Percentiles rank a stretch among this genome's conserved stretches.
phyloP scores from a whole-genome alignment of 53 echinoderm and acorn worm genomes.

The Arbacia lixula region DNA sequence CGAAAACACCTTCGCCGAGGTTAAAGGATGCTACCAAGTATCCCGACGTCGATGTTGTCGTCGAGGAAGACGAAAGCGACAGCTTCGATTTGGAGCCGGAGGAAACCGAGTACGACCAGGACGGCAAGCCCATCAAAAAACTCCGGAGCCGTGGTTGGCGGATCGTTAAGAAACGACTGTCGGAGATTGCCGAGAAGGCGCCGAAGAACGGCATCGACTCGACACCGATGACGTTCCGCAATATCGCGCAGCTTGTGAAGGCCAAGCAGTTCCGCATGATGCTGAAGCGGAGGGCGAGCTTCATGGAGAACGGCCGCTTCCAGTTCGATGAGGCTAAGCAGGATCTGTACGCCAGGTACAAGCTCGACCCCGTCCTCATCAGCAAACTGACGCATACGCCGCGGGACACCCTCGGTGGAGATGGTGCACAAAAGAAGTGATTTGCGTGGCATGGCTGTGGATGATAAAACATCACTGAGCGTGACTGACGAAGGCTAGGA shows the following conservation, averaged over 20 bases:
- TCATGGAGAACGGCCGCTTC: slow-evolving; percentile 93
- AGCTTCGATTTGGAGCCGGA: neutral
- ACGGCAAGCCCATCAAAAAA: neutral
- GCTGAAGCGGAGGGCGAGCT: slow-evolving; percentile 85
- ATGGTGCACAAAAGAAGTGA: neutral
- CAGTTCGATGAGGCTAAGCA: slow-evolving; percentile 91
- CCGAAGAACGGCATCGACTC: slow-evolving; percentile 81
- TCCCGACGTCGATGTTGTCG: slow-evolving; percentile 6
- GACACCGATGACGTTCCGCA: slow-evolving; percentile 74
- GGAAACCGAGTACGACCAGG: neutral
- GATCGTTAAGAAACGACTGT: slow-evolving; percentile 60
- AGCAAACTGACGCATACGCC: slow-evolving; percentile 1
- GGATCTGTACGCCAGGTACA: slow-evolving; percentile 86
- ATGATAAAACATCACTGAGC: no score
- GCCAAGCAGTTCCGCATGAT: slow-evolving; percentile 91
- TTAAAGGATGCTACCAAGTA: slow-evolving; percentile 11
- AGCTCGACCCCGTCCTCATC: slow-evolving; percentile 1
- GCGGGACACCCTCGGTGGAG: slow-evolving; percentile 6
- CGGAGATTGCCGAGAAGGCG: slow-evolving; percentile 78
- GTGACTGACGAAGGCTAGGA: no score
- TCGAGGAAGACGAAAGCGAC: slow-evolving; percentile 34
- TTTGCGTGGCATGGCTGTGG: no score
- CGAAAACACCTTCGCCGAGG: slow-evolving; percentile 32
- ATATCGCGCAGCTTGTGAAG: slow-evolving; percentile 81
- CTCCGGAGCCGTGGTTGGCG: slow-evolving; percentile 81